These are phyloP conservation scores for Strigamia maritima DNA, from an alignment of 2,888 invertebrate genomes.

Conservation along the genomic window DNA sequence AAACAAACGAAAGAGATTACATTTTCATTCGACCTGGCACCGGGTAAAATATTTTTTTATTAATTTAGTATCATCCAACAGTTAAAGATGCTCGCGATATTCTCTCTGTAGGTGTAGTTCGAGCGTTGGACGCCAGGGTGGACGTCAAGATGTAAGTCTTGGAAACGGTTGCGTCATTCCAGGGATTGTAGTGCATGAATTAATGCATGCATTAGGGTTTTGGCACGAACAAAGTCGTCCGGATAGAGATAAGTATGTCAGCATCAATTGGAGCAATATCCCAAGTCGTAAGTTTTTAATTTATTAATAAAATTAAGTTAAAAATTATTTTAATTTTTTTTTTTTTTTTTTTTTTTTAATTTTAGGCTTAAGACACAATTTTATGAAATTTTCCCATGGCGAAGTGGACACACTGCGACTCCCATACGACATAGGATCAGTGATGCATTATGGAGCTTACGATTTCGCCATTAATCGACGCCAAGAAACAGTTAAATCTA, in stretches of 20 bases:
- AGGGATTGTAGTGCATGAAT: conserved; percentile 54
- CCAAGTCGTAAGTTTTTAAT: not conserved
- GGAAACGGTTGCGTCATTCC: not conserved
- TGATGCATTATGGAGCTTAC: conserved; percentile 53
- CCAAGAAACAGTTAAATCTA: conserved; percentile 50
- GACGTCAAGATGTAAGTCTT: not conserved
- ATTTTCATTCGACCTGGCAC: conserved; percentile 42
- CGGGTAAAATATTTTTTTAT: conserved; percentile 20
- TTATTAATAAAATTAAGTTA: not conserved
- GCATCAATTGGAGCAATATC: conserved; percentile 52
- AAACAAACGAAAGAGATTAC: conserved; percentile 48
- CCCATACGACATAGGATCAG: conserved; percentile 50
- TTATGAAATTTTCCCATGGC: conserved; percentile 48
- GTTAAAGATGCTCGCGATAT: not conserved
- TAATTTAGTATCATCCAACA: not conserved
- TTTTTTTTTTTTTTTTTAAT: conserved; percentile 10
- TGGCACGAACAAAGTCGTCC: conserved; percentile 56
- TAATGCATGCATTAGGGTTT: conserved; percentile 56
- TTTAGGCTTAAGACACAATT: conserved; percentile 50
- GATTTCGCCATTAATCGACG: conserved; percentile 50
- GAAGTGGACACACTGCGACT: conserved; percentile 49
- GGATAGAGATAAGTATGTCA: conserved; percentile 55
- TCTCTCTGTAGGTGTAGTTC: conserved; percentile 50
- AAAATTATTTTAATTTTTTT: not conserved
- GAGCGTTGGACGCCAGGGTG: conserved; percentile 45